These are phyloP conservation scores for Cyprinodon brontotheroides DNA, from an alignment of 2,113 vertebrate genomes.

Conservation along the genomic window DNA sequence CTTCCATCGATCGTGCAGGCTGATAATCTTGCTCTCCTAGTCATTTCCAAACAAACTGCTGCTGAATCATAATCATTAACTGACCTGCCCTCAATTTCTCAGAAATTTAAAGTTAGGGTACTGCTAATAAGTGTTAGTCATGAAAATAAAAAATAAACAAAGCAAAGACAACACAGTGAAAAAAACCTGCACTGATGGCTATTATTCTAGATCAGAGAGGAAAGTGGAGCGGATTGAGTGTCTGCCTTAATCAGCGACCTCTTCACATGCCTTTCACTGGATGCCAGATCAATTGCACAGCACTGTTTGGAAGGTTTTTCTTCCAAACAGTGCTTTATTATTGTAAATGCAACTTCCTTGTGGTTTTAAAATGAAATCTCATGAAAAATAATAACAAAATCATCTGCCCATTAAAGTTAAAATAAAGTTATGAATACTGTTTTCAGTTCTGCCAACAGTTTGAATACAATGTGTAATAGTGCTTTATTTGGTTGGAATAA, in stretches of 20 bases:
- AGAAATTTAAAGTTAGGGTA: constrained; percentile 51
- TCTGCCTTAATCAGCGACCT: constrained; percentile 62
- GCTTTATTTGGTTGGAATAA: constrained; percentile 47
- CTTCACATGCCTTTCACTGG: constrained; percentile 46
- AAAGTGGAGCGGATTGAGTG: constrained; percentile 44
- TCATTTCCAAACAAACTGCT: constrained; percentile 47
- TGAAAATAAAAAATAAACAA: constrained; percentile 6
- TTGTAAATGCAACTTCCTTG: constrained; percentile 4
- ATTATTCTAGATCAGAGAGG: constrained; percentile 31
- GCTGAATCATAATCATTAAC: constrained; percentile 61
- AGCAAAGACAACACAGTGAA: background rate
- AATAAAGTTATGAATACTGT: background rate
- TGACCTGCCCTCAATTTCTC: constrained; percentile 34
- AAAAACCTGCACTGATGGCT: constrained; percentile 41
- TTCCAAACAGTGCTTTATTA: constrained; percentile 4
- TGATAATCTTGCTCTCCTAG: constrained; percentile 51
- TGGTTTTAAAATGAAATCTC: constrained; percentile 5
- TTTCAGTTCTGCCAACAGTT: no score
- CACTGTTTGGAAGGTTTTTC: constrained; percentile 18
- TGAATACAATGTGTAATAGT: no score
- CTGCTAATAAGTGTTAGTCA: constrained; percentile 24
- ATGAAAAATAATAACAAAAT: constrained; percentile 5
- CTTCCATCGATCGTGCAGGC: constrained; percentile 61
- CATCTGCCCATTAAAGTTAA: background rate
- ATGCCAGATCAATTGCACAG: constrained; percentile 69